Evolutionary conservation across 1,140 invertebrate species (phyloP).

Genomic region (Euura lappo): DNA sequence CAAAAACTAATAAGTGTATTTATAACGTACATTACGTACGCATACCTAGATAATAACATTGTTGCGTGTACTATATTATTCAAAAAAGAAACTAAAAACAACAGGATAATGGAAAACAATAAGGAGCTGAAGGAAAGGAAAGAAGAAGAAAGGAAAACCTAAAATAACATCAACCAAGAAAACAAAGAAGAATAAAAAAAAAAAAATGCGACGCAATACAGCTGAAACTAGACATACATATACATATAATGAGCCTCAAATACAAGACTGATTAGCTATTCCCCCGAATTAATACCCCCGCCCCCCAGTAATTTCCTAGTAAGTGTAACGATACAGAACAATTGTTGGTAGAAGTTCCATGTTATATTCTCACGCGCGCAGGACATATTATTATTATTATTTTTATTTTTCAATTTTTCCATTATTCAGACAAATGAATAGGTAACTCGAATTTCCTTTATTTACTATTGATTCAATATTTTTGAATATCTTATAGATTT

Average conservation of each 20-base stretch:
- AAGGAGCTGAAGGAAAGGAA: background rate
- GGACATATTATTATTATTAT: conserved; percentile 23
- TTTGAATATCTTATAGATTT: background rate
- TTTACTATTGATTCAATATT: background rate
- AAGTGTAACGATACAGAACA: conserved; percentile 40
- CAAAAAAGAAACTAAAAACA: background rate
- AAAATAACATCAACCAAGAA: too few species aligned
- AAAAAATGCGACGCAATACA: conserved; percentile 41
- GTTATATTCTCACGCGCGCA: conserved; percentile 38
- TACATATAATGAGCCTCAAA: conserved; percentile 55
- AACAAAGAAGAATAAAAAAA: background rate
- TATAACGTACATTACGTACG: too few species aligned
- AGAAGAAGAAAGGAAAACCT: background rate
- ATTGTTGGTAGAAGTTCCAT: conserved; percentile 49
- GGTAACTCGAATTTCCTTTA: background rate
- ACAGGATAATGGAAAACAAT: background rate
- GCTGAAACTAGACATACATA: conserved; percentile 49
- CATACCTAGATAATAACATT: too few species aligned
- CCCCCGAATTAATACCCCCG: conserved; percentile 44
- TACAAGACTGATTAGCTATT: conserved; percentile 63
- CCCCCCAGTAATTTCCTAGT: conserved; percentile 50
- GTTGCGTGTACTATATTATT: too few species aligned
- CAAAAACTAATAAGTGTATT: too few species aligned
- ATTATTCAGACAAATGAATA: background rate
- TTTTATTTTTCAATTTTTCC: background rate